These are phyloP conservation scores for Gymnocephalus cernua DNA, from an alignment of 2,113 vertebrate genomes.

Conservation along the genomic window DNA sequence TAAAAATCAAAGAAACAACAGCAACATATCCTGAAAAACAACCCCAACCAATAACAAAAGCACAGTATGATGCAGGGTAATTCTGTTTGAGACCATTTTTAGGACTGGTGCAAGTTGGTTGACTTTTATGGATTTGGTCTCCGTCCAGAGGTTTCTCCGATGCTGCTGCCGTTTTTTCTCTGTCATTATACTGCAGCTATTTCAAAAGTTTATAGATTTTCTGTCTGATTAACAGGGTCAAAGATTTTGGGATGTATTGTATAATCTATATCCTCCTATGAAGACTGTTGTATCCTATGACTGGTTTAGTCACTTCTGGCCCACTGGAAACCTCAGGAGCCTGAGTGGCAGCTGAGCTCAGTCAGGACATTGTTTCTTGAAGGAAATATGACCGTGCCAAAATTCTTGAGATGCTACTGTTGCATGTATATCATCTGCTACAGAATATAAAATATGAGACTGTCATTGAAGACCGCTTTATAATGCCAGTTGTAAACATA, in stretches of 20 bases:
- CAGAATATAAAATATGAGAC: constrained; percentile 67
- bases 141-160: background rate
- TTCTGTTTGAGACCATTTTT: background rate
- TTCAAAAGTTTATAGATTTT: constrained; percentile 4
- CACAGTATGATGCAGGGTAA: background rate
- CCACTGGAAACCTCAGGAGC: constrained; percentile 44
- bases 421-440: constrained; percentile 71
- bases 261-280: background rate
- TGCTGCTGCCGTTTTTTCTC: background rate
- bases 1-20: constrained; percentile 8
- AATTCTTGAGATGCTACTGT: constrained; percentile 72
- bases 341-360: constrained; percentile 62
- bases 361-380: constrained; percentile 68
- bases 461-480: constrained; percentile 64
- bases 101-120: background rate
- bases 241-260: background rate
- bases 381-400: constrained; percentile 57
- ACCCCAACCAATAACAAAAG: background rate
- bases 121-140: background rate
- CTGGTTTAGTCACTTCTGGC: constrained; percentile 27
- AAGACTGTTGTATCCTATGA: constrained; percentile 5
- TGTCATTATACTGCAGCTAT: constrained; percentile 22
- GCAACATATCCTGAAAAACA: constrained; percentile 3
- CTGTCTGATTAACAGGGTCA: constrained; percentile 11
- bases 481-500: constrained; percentile 54